Evolutionary conservation across 2,888 invertebrate genomes (phyloP).

Genomic region (Caenorhabditis wallacei): DNA sequence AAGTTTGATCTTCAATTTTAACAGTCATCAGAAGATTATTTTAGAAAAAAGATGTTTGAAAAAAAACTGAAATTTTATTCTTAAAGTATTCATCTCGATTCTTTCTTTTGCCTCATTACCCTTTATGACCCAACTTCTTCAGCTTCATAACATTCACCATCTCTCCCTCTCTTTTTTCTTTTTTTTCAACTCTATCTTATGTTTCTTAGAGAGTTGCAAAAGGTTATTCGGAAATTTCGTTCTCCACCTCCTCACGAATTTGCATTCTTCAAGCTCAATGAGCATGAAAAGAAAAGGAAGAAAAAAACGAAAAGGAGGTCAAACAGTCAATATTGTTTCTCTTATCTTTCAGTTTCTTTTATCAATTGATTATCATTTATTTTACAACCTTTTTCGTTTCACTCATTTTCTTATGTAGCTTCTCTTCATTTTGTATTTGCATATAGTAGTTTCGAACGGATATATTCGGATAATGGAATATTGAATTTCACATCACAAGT

Average conservation of each 20-base stretch:
- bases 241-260: slow-evolving; percentile 42
- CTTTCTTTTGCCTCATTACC: slow-evolving; percentile 49
- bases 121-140: slow-evolving; percentile 39
- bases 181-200: slow-evolving; percentile 27
- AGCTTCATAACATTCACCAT: slow-evolving; percentile 42
- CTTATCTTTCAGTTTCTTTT: slow-evolving; percentile 37
- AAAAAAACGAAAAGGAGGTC: slow-evolving; percentile 34
- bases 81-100: neutral
- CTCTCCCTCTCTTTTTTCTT: slow-evolving; percentile 10
- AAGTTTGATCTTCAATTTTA: slow-evolving; percentile 13
- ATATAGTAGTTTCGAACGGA: slow-evolving; percentile 45
- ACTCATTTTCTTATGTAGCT: neutral
- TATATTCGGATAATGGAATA: slow-evolving; percentile 42
- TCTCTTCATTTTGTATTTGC: slow-evolving; percentile 15
- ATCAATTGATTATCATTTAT: slow-evolving; percentile 18
- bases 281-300: slow-evolving; percentile 34
- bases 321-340: slow-evolving; percentile 41
- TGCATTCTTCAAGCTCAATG: slow-evolving; percentile 53
- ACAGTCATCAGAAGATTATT: neutral
- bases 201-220: slow-evolving; percentile 11
- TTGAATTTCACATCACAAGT: slow-evolving; percentile 53
- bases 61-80: neutral
- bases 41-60: slow-evolving; percentile 18
- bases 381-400: slow-evolving; percentile 5
- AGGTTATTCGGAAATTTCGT: slow-evolving; percentile 14